Percentiles rank a stretch among this genome's conserved stretches.
Evolutionary conservation across 2,113 vertebrate species (phyloP).

Genomic region (Salvelinus fontinalis): DNA sequence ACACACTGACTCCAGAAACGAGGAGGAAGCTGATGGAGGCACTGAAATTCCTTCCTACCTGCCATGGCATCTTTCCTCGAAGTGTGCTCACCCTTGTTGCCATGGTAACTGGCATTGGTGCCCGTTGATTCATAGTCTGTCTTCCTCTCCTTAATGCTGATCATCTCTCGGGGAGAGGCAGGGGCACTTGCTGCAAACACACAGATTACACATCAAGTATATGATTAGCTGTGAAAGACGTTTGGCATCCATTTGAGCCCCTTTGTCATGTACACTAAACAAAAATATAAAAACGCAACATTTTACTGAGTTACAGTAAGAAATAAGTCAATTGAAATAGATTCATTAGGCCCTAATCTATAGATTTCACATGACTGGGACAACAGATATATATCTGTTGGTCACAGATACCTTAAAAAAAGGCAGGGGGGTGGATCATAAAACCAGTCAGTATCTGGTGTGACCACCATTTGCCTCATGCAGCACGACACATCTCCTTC

Average conservation of each 20-base stretch:
- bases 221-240: not conserved
- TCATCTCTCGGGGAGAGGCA: constrained; percentile 95
- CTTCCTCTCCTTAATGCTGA: constrained; percentile 96
- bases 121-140: constrained; percentile 92
- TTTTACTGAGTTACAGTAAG: no score
- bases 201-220: constrained; percentile 19
- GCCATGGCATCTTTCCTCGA: constrained; percentile 95
- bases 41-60: constrained; percentile 71
- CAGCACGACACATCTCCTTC: no score
- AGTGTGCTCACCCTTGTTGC: constrained; percentile 93
- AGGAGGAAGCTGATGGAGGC: not conserved
- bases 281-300: not conserved
- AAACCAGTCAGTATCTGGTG: no score
- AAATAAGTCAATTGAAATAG: no score
- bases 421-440: no score
- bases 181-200: constrained; percentile 87
- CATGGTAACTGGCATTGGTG: constrained; percentile 89
- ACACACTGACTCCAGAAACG: no score
- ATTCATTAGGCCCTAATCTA: no score
- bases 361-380: no score
- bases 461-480: no score
- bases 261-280: not conserved
- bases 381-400: no score
- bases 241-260: no score
- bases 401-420: no score